Conservation (phyloP, 1,140 invertebrate species). For the Habropoda laboriosa region DNA sequence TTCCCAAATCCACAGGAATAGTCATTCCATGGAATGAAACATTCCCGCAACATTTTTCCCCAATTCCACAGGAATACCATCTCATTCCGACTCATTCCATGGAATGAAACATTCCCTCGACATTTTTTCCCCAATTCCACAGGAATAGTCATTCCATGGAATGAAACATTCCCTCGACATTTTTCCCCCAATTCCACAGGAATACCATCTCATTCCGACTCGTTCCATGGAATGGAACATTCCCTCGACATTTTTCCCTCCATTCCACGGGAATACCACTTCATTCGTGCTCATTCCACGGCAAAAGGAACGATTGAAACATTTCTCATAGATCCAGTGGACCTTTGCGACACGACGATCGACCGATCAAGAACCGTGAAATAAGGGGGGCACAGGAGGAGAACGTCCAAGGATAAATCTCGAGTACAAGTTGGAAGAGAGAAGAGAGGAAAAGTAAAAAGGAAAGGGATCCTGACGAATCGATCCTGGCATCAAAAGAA, state of each 20-base stretch:
- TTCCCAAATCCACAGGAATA: too few species aligned
- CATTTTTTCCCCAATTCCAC: too few species aligned
- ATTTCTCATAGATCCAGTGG: not conserved
- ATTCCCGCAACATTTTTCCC: not conserved
- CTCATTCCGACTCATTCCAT: not conserved
- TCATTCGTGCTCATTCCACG: not conserved
- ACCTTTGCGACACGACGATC: not conserved
- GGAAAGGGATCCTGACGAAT: constrained; percentile 17
- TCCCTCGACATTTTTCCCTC: not conserved
- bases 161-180: too few species aligned
- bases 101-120: too few species aligned
- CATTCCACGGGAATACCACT: too few species aligned
- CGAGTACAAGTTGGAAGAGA: not conserved
- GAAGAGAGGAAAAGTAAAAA: not conserved
- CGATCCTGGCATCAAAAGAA: constrained; percentile 40
- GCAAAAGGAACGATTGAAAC: not conserved
- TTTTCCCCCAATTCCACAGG: too few species aligned
- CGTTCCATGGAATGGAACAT: too few species aligned
- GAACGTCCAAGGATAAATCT: constrained; percentile 2
- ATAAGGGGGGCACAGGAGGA: not conserved
- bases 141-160: too few species aligned
- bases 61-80: too few species aligned
- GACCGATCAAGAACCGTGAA: not conserved
- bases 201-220: too few species aligned
- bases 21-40: too few species aligned